Evolutionary conservation across 2,888 invertebrate species (phyloP).

Genomic region (Eupithecia inturbata): DNA sequence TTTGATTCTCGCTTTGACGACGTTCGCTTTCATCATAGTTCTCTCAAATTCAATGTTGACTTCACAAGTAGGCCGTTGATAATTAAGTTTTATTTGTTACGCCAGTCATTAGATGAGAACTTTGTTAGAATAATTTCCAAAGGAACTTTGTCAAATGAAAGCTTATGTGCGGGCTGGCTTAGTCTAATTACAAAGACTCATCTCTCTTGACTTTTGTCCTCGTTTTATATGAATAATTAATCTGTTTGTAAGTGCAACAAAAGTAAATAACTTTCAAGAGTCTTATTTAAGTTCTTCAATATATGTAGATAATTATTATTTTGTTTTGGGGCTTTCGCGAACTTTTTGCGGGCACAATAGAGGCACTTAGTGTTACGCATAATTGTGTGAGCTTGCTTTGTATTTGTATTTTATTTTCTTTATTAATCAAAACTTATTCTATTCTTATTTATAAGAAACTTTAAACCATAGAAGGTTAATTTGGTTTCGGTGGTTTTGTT

Average conservation of each 20-base stretch:
- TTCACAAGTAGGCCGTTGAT: constrained; percentile 60
- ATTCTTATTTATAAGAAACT: too few relatives aligned
- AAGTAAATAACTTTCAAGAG: constrained; percentile 41
- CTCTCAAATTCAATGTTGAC: constrained; percentile 45
- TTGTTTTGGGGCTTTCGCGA: constrained; percentile 40
- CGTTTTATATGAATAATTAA: constrained; percentile 43
- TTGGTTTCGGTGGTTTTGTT: too few relatives aligned
- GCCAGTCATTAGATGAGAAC: constrained; percentile 59
- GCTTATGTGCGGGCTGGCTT: constrained; percentile 58
- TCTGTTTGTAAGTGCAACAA: constrained; percentile 46
- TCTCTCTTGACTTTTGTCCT: constrained; percentile 46
- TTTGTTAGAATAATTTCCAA: constrained; percentile 57
- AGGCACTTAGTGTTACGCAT: constrained; percentile 41
- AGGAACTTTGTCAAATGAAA: constrained; percentile 55
- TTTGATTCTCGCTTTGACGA: constrained; percentile 46
- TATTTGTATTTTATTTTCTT: too few relatives aligned
- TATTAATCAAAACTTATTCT: too few relatives aligned
- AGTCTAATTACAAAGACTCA: constrained; percentile 55
- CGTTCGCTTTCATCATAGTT: constrained; percentile 57
- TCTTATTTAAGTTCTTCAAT: constrained; percentile 38
- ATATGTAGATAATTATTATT: constrained; percentile 41
- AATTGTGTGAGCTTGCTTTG: constrained; percentile 42
- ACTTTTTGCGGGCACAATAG: constrained; percentile 44
- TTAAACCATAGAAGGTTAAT: too few relatives aligned
- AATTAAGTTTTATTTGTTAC: constrained; percentile 66